Conservation (phyloP, 2,797 vertebrate species). For the Microchirus variegatus region DNA sequence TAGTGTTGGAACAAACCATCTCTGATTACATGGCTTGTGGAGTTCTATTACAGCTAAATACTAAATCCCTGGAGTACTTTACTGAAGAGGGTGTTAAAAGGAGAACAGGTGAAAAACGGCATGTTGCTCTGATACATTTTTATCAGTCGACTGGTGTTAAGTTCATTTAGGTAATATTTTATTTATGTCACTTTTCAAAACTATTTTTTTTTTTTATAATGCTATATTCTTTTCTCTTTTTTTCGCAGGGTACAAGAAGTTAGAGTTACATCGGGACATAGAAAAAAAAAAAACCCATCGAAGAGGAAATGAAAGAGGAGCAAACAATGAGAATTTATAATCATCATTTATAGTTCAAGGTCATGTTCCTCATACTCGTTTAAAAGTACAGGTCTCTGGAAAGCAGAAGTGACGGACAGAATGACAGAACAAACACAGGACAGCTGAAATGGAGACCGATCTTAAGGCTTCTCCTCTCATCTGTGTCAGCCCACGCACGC, state of each 20-base stretch:
- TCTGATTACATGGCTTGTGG: no score
- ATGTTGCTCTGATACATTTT: conserved; percentile 35
- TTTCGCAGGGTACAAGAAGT: conserved; percentile 65
- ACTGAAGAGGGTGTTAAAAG: not conserved
- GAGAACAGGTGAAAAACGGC: conserved; percentile 15
- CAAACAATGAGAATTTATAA: conserved; percentile 75
- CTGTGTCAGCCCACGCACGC: conserved; percentile 63
- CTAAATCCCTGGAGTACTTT: not conserved
- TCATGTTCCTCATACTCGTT: conserved; percentile 78
- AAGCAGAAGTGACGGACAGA: conserved; percentile 85
- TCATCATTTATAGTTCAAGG: conserved; percentile 79
- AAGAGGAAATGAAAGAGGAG: conserved; percentile 70
- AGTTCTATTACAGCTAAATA: not conserved
- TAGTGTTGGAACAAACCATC: no score
- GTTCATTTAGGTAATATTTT: conserved; percentile 63
- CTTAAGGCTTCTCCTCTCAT: conserved; percentile 60
- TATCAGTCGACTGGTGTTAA: conserved; percentile 54
- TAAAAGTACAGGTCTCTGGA: conserved; percentile 82
- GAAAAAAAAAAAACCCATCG: conserved; percentile 56
- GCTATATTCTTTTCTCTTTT: conserved; percentile 19
- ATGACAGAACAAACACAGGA: conserved; percentile 80
- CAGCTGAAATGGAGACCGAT: conserved; percentile 75
- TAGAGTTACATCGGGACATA: conserved; percentile 72
- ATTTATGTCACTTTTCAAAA: conserved; percentile 73
- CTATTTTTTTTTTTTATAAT: conserved; percentile 61